These are phyloP conservation scores for Oreochromis mossambicus DNA, from an alignment of 2,797 vertebrate genomes.

Conservation along the genomic window DNA sequence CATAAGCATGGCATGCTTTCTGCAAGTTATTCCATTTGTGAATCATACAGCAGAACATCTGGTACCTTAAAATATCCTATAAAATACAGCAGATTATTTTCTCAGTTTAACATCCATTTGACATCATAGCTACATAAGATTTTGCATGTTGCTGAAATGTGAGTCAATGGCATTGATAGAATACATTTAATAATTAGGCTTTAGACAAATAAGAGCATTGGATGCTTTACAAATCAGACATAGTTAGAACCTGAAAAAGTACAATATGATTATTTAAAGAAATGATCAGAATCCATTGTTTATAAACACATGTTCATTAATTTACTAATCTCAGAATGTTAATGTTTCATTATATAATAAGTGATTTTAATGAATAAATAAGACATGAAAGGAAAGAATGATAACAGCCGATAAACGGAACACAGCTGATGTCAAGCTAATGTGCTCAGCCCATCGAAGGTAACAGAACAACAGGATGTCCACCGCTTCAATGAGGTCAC, in stretches of 20 bases:
- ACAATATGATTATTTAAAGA: not conserved
- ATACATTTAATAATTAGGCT: conserved; percentile 40
- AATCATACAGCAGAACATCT: conserved; percentile 16
- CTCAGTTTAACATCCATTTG: conserved; percentile 18
- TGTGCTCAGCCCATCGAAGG: conserved; percentile 21
- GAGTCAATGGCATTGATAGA: conserved; percentile 33
- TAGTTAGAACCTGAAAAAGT: conserved; percentile 19
- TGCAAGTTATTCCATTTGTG: conserved; percentile 12
- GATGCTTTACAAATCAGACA: conserved; percentile 14
- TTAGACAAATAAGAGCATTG: conserved; percentile 41
- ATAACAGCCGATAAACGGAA: conserved; percentile 4
- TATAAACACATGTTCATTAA: conserved; percentile 42
- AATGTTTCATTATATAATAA: conserved; percentile 44
- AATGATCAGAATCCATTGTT: conserved; percentile 14
- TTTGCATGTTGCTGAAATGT: conserved; percentile 7
- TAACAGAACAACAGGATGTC: conserved; percentile 24
- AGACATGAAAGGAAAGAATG: conserved; percentile 27
- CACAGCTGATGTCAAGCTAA: conserved; percentile 19
- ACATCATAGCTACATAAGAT: conserved; percentile 10
- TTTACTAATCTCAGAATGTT: conserved; percentile 60
- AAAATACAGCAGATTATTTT: conserved; percentile 62
- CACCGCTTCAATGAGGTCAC: conserved; percentile 52
- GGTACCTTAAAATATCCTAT: conserved; percentile 33
- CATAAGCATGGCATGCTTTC: conserved; percentile 36
- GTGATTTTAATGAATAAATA: conserved; percentile 72